Conservation (phyloP, 2,113 vertebrate genomes). For the Amazona vittata region DNA sequence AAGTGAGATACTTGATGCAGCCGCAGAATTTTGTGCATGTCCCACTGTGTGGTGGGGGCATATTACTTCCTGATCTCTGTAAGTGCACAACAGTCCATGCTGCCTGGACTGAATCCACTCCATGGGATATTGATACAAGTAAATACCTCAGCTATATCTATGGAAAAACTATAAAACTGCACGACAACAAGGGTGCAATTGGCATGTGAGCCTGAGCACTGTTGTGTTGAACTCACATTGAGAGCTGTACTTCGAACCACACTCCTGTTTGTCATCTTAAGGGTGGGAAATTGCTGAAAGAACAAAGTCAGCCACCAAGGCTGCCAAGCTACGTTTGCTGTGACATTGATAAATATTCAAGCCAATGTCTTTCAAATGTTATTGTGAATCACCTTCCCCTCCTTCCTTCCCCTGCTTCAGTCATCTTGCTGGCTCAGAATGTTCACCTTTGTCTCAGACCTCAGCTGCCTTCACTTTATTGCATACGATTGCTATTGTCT, state of each 20-base stretch:
- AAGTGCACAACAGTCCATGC: neutral
- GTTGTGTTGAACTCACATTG: neutral
- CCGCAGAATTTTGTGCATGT: neutral
- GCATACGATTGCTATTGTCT: slow-evolving; percentile 72
- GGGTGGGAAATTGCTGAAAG: slow-evolving; percentile 50
- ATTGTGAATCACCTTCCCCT: slow-evolving; percentile 79
- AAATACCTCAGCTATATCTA: neutral
- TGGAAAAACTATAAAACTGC: neutral
- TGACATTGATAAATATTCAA: slow-evolving; percentile 73
- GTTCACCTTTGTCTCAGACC: slow-evolving; percentile 76
- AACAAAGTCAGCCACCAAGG: slow-evolving; percentile 72
- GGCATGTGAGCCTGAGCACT: neutral
- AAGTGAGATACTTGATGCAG: neutral
- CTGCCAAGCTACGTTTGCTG: slow-evolving; percentile 60
- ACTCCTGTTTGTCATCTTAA: slow-evolving; percentile 74
- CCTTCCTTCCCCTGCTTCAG: slow-evolving; percentile 80
- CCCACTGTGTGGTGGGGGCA: neutral
- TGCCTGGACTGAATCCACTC: neutral
- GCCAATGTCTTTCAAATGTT: slow-evolving; percentile 78
- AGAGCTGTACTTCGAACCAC: slow-evolving; percentile 22
- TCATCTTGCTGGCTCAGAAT: slow-evolving; percentile 80
- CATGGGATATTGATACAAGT: accelerated
- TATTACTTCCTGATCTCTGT: neutral
- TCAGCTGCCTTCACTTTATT: slow-evolving; percentile 75
- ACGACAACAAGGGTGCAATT: neutral